A percentile compares a stretch with the other conserved stretches of the same genome.
These are phyloP conservation scores for Heptranchias perlo DNA, from an alignment of 2,113 vertebrate genomes.

Conservation along the genomic window DNA sequence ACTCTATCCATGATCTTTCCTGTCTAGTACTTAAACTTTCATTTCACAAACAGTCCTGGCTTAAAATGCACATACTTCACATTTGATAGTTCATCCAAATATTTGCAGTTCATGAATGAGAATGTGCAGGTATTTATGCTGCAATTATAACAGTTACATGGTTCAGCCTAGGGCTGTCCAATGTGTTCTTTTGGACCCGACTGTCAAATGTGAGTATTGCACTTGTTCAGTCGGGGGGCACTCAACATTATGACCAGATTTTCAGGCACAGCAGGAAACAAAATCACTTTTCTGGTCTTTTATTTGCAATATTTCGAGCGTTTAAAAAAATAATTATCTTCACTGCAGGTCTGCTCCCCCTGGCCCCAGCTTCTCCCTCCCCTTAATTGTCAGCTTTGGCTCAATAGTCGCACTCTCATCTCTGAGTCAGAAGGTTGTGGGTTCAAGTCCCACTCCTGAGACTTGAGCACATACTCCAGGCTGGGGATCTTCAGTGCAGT, in stretches of 20 bases:
- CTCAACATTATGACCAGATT: neutral
- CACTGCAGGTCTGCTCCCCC: neutral
- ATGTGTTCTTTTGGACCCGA: neutral
- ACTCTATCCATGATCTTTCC: neutral
- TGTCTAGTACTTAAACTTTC: neutral
- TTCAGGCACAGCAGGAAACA: neutral
- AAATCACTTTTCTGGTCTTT: neutral
- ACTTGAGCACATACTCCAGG: too few relatives aligned
- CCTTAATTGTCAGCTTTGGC: too few relatives aligned
- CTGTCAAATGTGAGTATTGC: neutral
- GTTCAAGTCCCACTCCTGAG: too few relatives aligned
- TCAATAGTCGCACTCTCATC: too few relatives aligned
- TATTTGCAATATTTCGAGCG: too few relatives aligned
- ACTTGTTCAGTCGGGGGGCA: neutral
- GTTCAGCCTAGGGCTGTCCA: neutral
- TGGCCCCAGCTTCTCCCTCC: neutral
- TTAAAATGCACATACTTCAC: too few relatives aligned
- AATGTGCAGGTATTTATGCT: too few relatives aligned
- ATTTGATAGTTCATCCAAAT: too few relatives aligned
- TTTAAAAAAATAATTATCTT: neutral
- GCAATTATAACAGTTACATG: neutral
- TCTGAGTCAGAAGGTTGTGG: too few relatives aligned
- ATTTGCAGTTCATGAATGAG: too few relatives aligned
- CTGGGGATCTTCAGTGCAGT: too few relatives aligned
- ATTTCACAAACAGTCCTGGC: neutral